Conservation (phyloP, 2,113 vertebrate species). For the Menidia beryllina region DNA sequence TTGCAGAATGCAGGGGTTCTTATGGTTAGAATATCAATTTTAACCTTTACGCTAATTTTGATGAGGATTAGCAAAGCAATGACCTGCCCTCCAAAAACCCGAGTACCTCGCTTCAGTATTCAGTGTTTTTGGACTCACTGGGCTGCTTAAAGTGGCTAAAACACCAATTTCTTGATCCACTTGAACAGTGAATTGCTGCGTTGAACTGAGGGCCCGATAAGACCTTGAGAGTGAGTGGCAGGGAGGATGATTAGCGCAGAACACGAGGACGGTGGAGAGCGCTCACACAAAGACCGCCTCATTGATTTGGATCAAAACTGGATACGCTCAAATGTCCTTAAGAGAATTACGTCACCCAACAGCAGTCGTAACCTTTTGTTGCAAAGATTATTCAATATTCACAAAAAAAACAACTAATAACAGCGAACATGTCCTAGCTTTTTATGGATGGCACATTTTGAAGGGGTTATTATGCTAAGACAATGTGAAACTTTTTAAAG, state of each 20-base stretch:
- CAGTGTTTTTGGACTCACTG: constrained; percentile 34
- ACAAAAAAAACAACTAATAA: no score
- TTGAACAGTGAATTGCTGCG: constrained; percentile 57
- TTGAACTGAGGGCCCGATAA: constrained; percentile 68
- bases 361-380: constrained; percentile 61
- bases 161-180: constrained; percentile 58
- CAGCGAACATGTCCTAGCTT: no score
- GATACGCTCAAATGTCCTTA: constrained; percentile 72
- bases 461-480: no score
- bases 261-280: constrained; percentile 58
- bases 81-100: constrained; percentile 40
- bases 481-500: no score
- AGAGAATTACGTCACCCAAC: constrained; percentile 73
- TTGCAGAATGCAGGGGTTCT: constrained; percentile 20
- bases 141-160: constrained; percentile 54
- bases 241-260: constrained; percentile 73
- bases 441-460: no score
- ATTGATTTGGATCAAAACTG: constrained; percentile 60
- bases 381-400: no score
- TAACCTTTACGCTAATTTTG: constrained; percentile 53
- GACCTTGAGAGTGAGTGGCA: constrained; percentile 75
- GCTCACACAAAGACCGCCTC: constrained; percentile 64
- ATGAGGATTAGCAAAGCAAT: constrained; percentile 56
- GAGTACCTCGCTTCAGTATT: constrained; percentile 47
- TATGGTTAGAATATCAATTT: constrained; percentile 54